phyloP scores from a whole-genome alignment of 2,888 invertebrate species.

The Pomacea canaliculata region DNA sequence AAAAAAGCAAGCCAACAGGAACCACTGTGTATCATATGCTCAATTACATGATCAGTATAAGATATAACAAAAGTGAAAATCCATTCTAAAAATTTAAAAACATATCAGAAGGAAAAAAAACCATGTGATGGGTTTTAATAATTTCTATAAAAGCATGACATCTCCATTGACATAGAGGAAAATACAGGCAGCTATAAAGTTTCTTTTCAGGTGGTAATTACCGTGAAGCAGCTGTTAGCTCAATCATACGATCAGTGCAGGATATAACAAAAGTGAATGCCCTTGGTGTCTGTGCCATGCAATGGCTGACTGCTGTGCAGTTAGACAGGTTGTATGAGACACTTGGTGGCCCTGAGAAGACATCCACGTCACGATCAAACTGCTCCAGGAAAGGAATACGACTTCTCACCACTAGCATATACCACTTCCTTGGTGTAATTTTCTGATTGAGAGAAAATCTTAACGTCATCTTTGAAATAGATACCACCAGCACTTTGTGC shows the following conservation, averaged over 20 bases:
- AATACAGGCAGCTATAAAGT: too few species aligned
- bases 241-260: constrained; percentile 30
- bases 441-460: constrained; percentile 13
- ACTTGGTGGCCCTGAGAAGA: constrained; percentile 27
- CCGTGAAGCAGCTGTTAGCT: constrained; percentile 30
- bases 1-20: too few species aligned
- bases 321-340: constrained; percentile 26
- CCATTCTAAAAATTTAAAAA: too few species aligned
- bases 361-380: constrained; percentile 33
- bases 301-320: constrained; percentile 29
- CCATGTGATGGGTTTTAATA: too few species aligned
- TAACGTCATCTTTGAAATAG: background rate
- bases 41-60: too few species aligned
- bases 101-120: too few species aligned
- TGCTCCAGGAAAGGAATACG: constrained; percentile 33
- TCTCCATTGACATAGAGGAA: too few species aligned
- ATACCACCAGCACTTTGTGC: too few species aligned
- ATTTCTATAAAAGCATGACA: too few species aligned
- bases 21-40: too few species aligned
- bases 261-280: constrained; percentile 28
- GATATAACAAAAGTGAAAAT: too few species aligned
- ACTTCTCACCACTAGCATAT: constrained; percentile 31
- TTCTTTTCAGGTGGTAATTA: background rate
- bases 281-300: constrained; percentile 17
- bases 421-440: constrained; percentile 32